These are phyloP conservation scores for Meleagris gallopavo DNA, from an alignment of 2,113 vertebrate species.

Conservation along the genomic window DNA sequence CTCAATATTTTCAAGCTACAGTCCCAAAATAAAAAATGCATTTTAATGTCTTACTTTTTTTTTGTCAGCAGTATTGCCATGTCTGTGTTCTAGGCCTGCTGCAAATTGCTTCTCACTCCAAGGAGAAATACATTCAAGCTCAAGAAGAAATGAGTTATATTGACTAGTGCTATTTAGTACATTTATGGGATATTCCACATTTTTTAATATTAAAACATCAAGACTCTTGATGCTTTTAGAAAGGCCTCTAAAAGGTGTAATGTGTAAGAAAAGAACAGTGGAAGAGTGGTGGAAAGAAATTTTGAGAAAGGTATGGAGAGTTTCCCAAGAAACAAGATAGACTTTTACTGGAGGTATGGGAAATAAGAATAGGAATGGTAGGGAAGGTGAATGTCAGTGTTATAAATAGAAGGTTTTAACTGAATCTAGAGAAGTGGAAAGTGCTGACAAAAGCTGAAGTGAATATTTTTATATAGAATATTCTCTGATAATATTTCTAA, in stretches of 20 bases:
- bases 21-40: background rate
- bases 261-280: background rate
- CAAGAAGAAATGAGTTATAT: background rate
- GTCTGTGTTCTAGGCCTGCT: background rate
- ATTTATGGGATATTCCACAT: background rate
- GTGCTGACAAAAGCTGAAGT: background rate
- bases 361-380: background rate
- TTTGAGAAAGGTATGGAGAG: background rate
- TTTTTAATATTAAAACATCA: background rate
- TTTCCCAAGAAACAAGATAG: background rate
- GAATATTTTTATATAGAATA: background rate
- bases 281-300: background rate
- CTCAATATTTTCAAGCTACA: background rate
- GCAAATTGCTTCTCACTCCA: background rate
- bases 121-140: background rate
- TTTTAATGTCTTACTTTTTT: background rate
- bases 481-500: background rate
- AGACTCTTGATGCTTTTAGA: background rate
- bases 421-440: background rate
- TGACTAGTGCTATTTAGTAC: background rate
- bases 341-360: background rate
- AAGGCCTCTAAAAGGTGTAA: background rate
- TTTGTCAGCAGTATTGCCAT: background rate
- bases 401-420: background rate
- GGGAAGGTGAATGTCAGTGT: background rate